Evolutionary conservation across 1,140 invertebrate species (phyloP).

Genomic region (Trichonephila inaurata): DNA sequence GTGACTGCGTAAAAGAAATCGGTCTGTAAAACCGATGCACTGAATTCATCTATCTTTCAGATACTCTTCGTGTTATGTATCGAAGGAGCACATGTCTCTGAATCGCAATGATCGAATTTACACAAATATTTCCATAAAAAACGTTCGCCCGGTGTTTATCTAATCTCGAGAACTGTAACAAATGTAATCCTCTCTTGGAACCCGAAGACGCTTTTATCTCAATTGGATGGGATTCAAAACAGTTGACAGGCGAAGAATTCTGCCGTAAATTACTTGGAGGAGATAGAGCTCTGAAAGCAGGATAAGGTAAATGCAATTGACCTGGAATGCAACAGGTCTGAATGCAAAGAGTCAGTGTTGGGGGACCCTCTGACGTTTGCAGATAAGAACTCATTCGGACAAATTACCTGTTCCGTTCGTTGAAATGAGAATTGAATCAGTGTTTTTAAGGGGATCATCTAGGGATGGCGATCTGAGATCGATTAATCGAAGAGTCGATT

Average conservation of each 20-base stretch:
- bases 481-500: too few species aligned
- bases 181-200: background rate
- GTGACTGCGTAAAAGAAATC: too few species aligned
- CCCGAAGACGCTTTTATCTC: background rate
- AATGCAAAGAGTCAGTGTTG: background rate
- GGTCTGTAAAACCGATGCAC: background rate
- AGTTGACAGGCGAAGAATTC: background rate
- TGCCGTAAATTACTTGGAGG: background rate
- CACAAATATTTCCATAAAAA: constrained; percentile 12
- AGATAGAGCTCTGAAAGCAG: background rate
- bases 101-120: background rate
- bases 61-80: background rate
- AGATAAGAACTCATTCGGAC: background rate
- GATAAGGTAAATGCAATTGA: background rate
- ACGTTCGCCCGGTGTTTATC: background rate
- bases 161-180: background rate
- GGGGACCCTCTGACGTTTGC: background rate
- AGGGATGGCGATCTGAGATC: too few species aligned
- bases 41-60: background rate
- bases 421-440: background rate
- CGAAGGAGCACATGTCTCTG: background rate
- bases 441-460: too few species aligned
- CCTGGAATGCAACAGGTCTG: background rate
- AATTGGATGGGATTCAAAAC: background rate
- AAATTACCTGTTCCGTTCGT: background rate